Evolutionary conservation across 2,113 vertebrate genomes (phyloP).

Genomic region (Limnothrissa miodon): DNA sequence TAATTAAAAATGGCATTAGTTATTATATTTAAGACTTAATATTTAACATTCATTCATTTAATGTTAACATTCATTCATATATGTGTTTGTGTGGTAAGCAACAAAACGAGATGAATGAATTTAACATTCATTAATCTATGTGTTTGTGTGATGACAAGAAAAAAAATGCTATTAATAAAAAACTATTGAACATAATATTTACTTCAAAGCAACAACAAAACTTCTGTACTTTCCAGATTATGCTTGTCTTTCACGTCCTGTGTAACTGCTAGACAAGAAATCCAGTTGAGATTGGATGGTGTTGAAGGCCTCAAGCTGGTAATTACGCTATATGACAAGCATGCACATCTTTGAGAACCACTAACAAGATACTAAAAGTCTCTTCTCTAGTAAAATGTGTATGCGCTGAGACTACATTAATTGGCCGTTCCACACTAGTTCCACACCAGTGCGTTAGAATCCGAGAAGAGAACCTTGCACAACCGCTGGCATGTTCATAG

Average conservation of each 20-base stretch:
- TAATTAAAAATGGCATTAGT: too few species aligned
- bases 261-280: neutral
- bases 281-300: conserved; percentile 31
- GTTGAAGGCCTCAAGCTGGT: conserved; percentile 36
- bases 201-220: neutral
- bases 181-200: neutral
- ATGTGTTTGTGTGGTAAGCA: too few species aligned
- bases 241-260: neutral
- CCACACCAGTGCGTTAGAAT: conserved; percentile 25
- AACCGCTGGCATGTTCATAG: neutral
- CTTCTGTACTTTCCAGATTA: neutral
- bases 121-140: neutral
- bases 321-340: conserved; percentile 50
- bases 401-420: conserved; percentile 47
- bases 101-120: too few species aligned
- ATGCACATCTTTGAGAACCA: conserved; percentile 21
- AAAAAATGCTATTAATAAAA: neutral
- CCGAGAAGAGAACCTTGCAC: neutral
- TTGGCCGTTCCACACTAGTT: conserved; percentile 32
- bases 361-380: conserved; percentile 47
- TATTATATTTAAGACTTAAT: too few species aligned
- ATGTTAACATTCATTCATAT: too few species aligned
- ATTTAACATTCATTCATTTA: too few species aligned
- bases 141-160: neutral
- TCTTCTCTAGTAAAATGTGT: conserved; percentile 36